Evolutionary conservation across 1,140 invertebrate genomes (phyloP).

Genomic region (Platyscapa corneri): DNA sequence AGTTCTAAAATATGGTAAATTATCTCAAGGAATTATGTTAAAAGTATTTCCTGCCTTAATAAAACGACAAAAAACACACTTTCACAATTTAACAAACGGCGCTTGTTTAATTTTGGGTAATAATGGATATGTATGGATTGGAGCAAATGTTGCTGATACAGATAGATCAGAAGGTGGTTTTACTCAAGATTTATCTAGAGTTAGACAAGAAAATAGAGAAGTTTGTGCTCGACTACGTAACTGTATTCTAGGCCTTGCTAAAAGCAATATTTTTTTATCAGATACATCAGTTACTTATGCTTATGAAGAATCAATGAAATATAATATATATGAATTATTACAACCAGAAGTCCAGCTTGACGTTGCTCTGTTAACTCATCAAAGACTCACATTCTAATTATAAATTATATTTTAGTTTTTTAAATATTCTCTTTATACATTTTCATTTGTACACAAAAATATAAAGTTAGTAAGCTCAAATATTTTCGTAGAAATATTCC

Average conservation of each 20-base stretch:
- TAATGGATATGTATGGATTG: conserved; percentile 98
- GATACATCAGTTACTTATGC: conserved; percentile 95
- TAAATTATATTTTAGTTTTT: no score
- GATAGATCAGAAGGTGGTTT: conserved; percentile 86
- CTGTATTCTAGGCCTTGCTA: conserved; percentile 89
- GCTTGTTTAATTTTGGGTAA: conserved; percentile 95
- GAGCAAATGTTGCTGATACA: conserved; percentile 79
- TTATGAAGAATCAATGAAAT: conserved; percentile 92
- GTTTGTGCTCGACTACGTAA: conserved; percentile 91
- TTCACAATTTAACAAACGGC: conserved; percentile 94
- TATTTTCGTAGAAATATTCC: no score
- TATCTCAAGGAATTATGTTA: conserved; percentile 91
- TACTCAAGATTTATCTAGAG: conserved; percentile 84
- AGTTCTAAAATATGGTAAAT: conserved; percentile 96
- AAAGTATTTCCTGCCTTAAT: conserved; percentile 95
- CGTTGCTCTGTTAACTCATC: conserved; percentile 82
- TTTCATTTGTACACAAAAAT: no score
- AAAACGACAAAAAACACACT: conserved; percentile 95
- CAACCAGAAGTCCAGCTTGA: conserved; percentile 88
- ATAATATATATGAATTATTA: conserved; percentile 85
- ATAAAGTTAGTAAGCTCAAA: no score
- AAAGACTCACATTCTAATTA: conserved; percentile 71
- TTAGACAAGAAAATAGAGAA: conserved; percentile 83
- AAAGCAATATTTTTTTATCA: conserved; percentile 90
- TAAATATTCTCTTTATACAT: no score